Evolutionary conservation across 1,140 invertebrate genomes (phyloP), one percentile per base, ranked within the genome.

Genomic region (Cotesia glomerata): DNA sequence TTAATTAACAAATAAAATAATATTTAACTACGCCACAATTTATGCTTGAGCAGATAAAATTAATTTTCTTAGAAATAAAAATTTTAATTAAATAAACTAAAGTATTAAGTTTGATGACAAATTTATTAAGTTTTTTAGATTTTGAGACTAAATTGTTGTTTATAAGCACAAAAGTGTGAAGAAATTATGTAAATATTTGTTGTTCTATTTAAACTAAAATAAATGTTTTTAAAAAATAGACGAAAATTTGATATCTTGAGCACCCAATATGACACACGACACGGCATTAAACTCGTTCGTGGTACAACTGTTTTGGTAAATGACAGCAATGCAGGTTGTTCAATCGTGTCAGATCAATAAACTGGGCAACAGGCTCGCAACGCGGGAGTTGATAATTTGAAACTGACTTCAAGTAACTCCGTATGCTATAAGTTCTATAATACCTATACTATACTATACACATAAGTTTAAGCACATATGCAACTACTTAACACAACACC

Each of bases 271-370:
- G 54, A 36, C 64, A 63, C 51, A 71, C 64, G 35, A 64, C 71
- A 77, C 75, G 68, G 71, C 65, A 62, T 56, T 67, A 79, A 74
- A 62, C 68, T 54, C 45, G 64, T 56, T 69, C 59, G 61, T 77
- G 67, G 78, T 73, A 81, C 77, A 79, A 78, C 76, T 84, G 83
- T 84, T 83, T 83, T 85, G 79, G 77, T 80, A 77, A 78, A 81
- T 83, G 80, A 85, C 85, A 79, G 85, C 85, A 86, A 86, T 86
- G 85, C 85, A 82, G 85, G 84, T 85, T 86, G 84, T 85, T 84
- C 84, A 84, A 86, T 83, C 84, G 85, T 84, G 80, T 78, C 79
- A 85, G 84, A 86, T 86, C 85, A 86, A 86, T 86, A 58, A 86
- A 86, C 84, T 86, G 83, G 70, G 85, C 84, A 86, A 86, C 85